Percentiles rank a stretch among this genome's conserved stretches.
These are phyloP conservation scores for Caenorhabditis sp. DNA, from an alignment of 2,888 invertebrate species.

Conservation along the genomic window DNA sequence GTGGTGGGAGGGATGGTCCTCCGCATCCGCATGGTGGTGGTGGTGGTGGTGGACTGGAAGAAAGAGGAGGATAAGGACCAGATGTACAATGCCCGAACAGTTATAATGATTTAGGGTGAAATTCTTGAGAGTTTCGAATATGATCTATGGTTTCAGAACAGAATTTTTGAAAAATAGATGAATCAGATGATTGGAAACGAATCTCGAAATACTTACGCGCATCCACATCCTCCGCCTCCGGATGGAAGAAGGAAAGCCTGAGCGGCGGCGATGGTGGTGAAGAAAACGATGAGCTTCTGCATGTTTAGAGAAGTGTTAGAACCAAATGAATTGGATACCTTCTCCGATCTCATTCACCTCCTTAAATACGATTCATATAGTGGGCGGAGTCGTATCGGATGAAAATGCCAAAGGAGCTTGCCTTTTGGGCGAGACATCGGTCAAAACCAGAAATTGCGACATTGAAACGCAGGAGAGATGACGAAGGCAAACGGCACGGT, in stretches of 20 bases:
- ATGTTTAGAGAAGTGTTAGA: constrained; percentile 58
- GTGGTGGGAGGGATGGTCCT: constrained; percentile 69
- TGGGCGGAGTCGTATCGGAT: constrained; percentile 39
- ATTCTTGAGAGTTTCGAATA: no score
- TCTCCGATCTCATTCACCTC: not conserved
- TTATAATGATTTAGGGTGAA: no score
- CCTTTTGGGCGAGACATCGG: constrained; percentile 23
- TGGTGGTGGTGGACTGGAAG: constrained; percentile 69
- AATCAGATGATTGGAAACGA: not conserved
- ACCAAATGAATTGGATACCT: constrained; percentile 51
- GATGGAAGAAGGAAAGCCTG: constrained; percentile 67
- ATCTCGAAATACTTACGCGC: constrained; percentile 62
- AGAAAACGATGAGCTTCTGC: constrained; percentile 69
- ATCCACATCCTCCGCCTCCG: constrained; percentile 69
- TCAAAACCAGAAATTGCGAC: constrained; percentile 63
- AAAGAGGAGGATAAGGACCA: not conserved
- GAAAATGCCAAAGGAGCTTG: constrained; percentile 42
- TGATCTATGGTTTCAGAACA: constrained; percentile 19
- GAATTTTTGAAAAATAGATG: not conserved
- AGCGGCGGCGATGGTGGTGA: constrained; percentile 62
- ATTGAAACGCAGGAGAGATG: constrained; percentile 18
- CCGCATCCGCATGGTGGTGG: constrained; percentile 71
- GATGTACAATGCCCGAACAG: no score
- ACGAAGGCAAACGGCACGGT: constrained; percentile 38
- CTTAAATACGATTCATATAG: constrained; percentile 5